Evolutionary conservation across 2,113 vertebrate genomes (phyloP).

Genomic region (Megalops atlanticus): DNA sequence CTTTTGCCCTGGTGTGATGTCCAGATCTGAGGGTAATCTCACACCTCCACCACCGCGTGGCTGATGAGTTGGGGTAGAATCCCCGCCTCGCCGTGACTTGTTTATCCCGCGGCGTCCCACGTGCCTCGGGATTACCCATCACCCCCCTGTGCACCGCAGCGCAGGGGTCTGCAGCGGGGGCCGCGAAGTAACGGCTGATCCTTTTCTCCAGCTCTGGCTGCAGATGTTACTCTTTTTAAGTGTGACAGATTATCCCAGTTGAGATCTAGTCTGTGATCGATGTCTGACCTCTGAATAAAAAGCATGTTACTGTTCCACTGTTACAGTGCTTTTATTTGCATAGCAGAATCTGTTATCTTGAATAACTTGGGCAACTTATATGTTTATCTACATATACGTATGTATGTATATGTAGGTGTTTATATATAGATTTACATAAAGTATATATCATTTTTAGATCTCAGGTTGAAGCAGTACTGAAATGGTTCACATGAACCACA

Average conservation of each 20-base stretch:
- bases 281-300: background rate
- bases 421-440: too few species aligned
- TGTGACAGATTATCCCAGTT: background rate
- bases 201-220: background rate
- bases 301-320: background rate
- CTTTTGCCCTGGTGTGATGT: background rate
- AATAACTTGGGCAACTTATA: background rate
- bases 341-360: background rate
- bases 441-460: too few species aligned
- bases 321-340: background rate
- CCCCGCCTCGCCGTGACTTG: background rate
- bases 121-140: background rate
- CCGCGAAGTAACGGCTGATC: too few species aligned
- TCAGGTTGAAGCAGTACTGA: too few species aligned
- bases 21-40: background rate
- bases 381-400: too few species aligned
- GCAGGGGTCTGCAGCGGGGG: too few species aligned
- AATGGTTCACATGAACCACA: too few species aligned
- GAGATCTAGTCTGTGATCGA: background rate
- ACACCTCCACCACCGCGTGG: background rate
- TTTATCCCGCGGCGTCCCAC: background rate
- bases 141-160: background rate
- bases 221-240: background rate
- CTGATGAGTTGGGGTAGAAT: background rate
- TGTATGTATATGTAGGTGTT: too few species aligned